Base-by-base conservation (phyloP, 2,113 vertebrate species). In the Etia nguti region DNA sequence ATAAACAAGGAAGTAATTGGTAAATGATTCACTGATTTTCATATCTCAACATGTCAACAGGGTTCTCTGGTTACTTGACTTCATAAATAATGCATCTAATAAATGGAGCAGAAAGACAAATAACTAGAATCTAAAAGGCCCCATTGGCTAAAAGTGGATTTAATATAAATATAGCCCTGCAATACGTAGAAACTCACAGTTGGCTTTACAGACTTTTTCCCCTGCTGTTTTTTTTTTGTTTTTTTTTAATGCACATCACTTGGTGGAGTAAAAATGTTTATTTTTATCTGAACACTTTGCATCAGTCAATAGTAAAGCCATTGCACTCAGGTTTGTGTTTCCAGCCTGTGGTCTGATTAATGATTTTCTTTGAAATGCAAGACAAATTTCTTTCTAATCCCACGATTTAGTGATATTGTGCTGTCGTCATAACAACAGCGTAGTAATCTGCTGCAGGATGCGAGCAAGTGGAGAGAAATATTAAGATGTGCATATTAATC, bases 1-100 rank as follows among this genome's bases (percentile, higher is more conserved):
- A 94, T 95, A 95, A 94, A 94, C 90, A 89, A 90, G 83, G 87
- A 94, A 94, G 94, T 96, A 96, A 96, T 95, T 91, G 93, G 86
- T 87, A 95, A 95, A 94, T 94, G 88, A 95, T 95, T 96, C 93
- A 95, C 91, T 88, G 86, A 91, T 94, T 92, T 93, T 94, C 90
- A 92, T 95, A 95, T 95, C 93, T 93, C 95, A 93, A 94, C 91
- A 86, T 95, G 95, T 92, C 90, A 94, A 92, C 91, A 91, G 89
- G 92, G 82, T 91, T 93, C 88, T 94, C 90, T 86, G 91, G 90
- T 91, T 94, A 92, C 93, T 94, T 92, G 82, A 73, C 93, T 90
- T 94, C 93, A 96, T 96, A 95, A 95, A 96, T 96, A 96, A 96
- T 96, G 94, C 94, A 96, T 95, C 73, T 81, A 81, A 93, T 96